phyloP scores from a whole-genome alignment of 2,888 invertebrate genomes.

The Lithophane semibrunnea region DNA sequence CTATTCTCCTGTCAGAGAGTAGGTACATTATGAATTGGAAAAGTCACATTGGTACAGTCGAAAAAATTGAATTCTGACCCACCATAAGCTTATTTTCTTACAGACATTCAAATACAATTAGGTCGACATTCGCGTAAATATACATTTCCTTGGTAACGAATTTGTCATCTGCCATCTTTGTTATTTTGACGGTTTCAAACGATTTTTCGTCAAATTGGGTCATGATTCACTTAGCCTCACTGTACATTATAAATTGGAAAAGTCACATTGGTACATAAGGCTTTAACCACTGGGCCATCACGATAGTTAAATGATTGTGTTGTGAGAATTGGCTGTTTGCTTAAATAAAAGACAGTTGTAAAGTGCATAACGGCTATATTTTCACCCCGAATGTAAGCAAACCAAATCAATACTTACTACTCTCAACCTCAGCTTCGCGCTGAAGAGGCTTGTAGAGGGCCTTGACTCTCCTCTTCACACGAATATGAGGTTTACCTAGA shows the following conservation, averaged over 20 bases:
- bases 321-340: not conserved
- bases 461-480: slow-evolving; percentile 11
- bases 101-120: too few relatives aligned
- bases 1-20: not conserved
- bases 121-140: too few relatives aligned
- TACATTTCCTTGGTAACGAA: too few relatives aligned
- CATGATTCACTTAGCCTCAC: too few relatives aligned
- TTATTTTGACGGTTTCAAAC: too few relatives aligned
- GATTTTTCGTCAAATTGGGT: too few relatives aligned
- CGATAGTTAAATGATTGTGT: not conserved
- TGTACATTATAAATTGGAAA: too few relatives aligned
- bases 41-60: not conserved
- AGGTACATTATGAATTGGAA: too few relatives aligned
- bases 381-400: not conserved
- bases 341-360: slow-evolving; percentile 6
- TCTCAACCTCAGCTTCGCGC: not conserved
- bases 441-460: accelerated
- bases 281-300: too few relatives aligned
- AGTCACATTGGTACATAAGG: not conserved
- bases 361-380: not conserved
- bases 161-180: too few relatives aligned
- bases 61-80: too few relatives aligned
- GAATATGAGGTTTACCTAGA: slow-evolving; percentile 11
- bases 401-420: not conserved
- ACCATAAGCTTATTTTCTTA: too few relatives aligned